Conservation (phyloP, 1,140 invertebrate species). For the Orius insidiosus region DNA sequence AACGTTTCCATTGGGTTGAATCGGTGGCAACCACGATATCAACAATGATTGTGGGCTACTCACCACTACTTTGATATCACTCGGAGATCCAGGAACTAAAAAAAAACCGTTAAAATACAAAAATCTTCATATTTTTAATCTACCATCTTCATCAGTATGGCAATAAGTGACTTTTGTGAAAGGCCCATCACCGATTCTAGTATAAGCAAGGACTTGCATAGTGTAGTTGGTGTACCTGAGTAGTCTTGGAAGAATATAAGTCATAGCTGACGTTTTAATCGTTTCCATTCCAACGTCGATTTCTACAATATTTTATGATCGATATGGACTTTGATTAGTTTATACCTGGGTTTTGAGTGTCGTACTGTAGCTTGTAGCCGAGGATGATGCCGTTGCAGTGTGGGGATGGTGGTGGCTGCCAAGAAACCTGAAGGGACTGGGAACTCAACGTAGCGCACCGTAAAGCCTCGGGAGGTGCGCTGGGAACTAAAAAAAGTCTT, state of each 20-base stretch:
- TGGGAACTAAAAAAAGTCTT: slow-evolving; percentile 42
- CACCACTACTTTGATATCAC: slow-evolving; percentile 54
- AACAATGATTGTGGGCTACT: slow-evolving; percentile 54
- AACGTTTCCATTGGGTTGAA: slow-evolving; percentile 58
- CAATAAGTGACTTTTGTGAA: slow-evolving; percentile 67
- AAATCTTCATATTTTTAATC: slow-evolving; percentile 19
- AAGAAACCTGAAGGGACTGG: slow-evolving; percentile 60
- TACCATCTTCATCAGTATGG: slow-evolving; percentile 80
- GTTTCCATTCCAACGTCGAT: slow-evolving; percentile 18
- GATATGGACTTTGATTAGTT: background rate
- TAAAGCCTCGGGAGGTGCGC: slow-evolving; percentile 51
- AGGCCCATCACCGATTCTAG: slow-evolving; percentile 72
- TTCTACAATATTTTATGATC: slow-evolving; percentile 11
- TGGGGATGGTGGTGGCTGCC: slow-evolving; percentile 61
- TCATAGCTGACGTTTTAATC: slow-evolving; percentile 46
- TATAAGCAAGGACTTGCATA: slow-evolving; percentile 72
- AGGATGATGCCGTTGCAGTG: slow-evolving; percentile 64
- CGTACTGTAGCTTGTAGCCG: slow-evolving; percentile 63
- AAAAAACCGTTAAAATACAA: slow-evolving; percentile 5
- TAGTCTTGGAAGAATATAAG: slow-evolving; percentile 45
- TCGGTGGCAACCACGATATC: slow-evolving; percentile 62
- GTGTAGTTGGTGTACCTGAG: slow-evolving; percentile 87
- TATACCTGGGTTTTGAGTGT: slow-evolving; percentile 31
- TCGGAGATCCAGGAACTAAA: slow-evolving; percentile 59
- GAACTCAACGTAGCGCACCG: slow-evolving; percentile 48